Evolutionary conservation across 2,113 vertebrate species (phyloP).

Genomic region (Dasyprocta punctata): DNA sequence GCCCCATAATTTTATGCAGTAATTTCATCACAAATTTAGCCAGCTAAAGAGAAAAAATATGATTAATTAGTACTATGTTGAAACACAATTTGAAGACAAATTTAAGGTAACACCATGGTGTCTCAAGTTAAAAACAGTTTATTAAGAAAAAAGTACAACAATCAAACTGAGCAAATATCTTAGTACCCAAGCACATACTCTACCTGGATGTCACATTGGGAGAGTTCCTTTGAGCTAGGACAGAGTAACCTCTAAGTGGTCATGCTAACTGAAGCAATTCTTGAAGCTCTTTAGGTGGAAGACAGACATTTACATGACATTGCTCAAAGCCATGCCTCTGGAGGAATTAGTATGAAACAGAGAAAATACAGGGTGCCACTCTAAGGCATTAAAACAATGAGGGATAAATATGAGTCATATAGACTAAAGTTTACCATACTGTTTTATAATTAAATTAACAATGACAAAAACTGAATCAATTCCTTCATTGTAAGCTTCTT

Average conservation of each 20-base stretch:
- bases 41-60: neutral
- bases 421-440: constrained; percentile 58
- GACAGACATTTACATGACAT: neutral
- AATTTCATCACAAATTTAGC: neutral
- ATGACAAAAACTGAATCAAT: constrained; percentile 35
- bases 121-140: constrained; percentile 74
- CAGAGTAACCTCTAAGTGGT: constrained; percentile 39
- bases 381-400: constrained; percentile 55
- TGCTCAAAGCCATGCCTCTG: constrained; percentile 42
- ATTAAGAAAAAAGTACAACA: constrained; percentile 73
- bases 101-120: constrained; percentile 44
- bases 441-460: constrained; percentile 65
- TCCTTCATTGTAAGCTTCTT: constrained; percentile 61
- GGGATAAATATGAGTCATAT: constrained; percentile 45
- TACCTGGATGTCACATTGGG: constrained; percentile 25
- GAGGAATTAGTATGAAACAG: constrained; percentile 58
- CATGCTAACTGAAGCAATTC: constrained; percentile 61
- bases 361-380: neutral
- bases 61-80: neutral
- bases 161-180: constrained; percentile 60
- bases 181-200: constrained; percentile 57
- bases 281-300: constrained; percentile 43
- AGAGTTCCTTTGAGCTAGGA: constrained; percentile 17
- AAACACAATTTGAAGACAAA: constrained; percentile 54
- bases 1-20: neutral